Base-by-base conservation (phyloP, 1,140 invertebrate genomes). In the Microplitis mediator region DNA sequence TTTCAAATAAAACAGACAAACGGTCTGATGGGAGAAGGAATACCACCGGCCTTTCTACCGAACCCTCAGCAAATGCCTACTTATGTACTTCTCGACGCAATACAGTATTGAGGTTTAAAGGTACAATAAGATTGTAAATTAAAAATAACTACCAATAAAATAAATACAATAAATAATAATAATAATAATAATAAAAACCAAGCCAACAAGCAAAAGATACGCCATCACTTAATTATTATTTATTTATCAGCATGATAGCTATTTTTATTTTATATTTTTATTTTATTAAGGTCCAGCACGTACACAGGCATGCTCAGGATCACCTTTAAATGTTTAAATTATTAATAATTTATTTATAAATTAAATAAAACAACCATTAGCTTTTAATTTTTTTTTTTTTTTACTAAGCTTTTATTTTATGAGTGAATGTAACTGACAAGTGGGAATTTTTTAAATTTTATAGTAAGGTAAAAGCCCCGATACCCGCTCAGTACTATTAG, bases 21-120 rank as follows among this genome's bases (percentile, higher is more conserved):
- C 80, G 82, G 85, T 86, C 81, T 87, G 77, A 87, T 87, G 85
- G 86, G 85, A 73, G 86, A 86, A 85, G 86, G 84, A 79, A 87
- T 87, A 85, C 86, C 86, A 83, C 86, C 85, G 80, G 85, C 85
- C 79, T 87, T 87, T 86, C 85, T 87, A 79, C 85, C 85, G 79
- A 87, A 86, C 80, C 86, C 85, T 81, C 86, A 87, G 76, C 86
- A 87, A 87, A 86, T 87, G 86, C 85, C 86, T 84, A 86, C 86
- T 87, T 87, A 87, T 79, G 82, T 87, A 79, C 85, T 87, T 85
- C 86, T 87, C 85, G 86, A 87, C 85, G 85, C 85, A 82, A 87
- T 86, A 86, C 85, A 87, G 84, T 86, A 86, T 87, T 87, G 85
- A 87, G 85, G 84, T 86, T 83, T 86, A 86, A 87, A 87, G 86